A percentile compares a stretch with the other conserved stretches of the same genome.
Evolutionary conservation across 2,888 invertebrate genomes (phyloP).

Genomic region (Gandaritis pyraliata): DNA sequence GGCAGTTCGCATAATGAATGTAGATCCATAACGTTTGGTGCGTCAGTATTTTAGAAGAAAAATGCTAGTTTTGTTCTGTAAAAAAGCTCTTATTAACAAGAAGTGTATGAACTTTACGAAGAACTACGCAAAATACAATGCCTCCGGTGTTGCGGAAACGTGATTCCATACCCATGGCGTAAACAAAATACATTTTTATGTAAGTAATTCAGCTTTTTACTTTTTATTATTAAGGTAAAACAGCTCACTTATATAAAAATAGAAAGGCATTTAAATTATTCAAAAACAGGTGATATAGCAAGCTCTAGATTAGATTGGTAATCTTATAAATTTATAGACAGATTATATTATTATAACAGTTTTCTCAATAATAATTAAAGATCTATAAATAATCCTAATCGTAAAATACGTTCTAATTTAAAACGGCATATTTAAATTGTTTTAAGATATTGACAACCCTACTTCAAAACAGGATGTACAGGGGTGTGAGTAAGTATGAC

Average conservation of each 20-base stretch:
- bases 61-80: too few relatives aligned
- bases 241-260: not conserved
- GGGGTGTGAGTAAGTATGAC: slow-evolving; percentile 82
- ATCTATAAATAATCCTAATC: slow-evolving; percentile 19
- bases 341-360: slow-evolving; percentile 36
- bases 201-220: too few relatives aligned
- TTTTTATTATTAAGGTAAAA: not conserved
- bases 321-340: slow-evolving; percentile 26
- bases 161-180: too few relatives aligned
- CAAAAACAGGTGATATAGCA: slow-evolving; percentile 15
- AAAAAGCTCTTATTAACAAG: too few relatives aligned
- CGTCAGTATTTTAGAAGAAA: too few relatives aligned
- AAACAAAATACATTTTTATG: too few relatives aligned
- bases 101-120: too few relatives aligned
- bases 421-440: not conserved
- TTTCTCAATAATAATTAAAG: slow-evolving; percentile 46
- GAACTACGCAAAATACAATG: too few relatives aligned
- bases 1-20: too few relatives aligned
- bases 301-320: slow-evolving; percentile 28
- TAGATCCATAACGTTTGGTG: too few relatives aligned
- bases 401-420: slow-evolving; percentile 9
- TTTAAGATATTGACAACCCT: slow-evolving; percentile 62
- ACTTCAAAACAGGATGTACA: slow-evolving; percentile 72
- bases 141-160: too few relatives aligned
- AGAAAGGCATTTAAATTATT: not conserved